Evolutionary conservation across 2,888 invertebrate species (phyloP), one percentile per base, ranked within the genome.

Genomic region (Entomobrya multifasciata): DNA sequence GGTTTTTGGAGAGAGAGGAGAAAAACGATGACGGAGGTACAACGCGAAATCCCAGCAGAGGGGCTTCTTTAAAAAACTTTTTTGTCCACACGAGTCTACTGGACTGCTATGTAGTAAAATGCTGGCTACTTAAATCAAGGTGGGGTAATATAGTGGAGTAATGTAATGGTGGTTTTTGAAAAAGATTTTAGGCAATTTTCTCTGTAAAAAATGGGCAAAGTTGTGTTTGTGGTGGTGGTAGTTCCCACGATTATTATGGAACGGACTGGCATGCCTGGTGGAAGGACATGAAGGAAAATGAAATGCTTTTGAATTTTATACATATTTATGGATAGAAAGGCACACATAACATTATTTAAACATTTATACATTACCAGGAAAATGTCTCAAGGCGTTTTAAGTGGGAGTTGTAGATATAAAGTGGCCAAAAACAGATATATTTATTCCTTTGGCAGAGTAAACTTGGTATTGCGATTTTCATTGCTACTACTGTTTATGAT

Each of bases 171-270:
- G 72, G 72, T 74, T 74, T 74, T 52, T 52, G 52, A 57, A 81
- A 81, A 60, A 49, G 47, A 62, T 78, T 74, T 49, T 67, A 65
- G n/a, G 77, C 65, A 77, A 77, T 77, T 77, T 84, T 25, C 10
- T 25, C 30, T 55, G 65, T 70, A 78, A 84, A 70, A 84, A 84
- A 84, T 84, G 84, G 77, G 36, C 77, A 84, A 84, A 84, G 84
- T 84, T 84, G 36, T 60, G 41, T 60, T 41, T 74, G 36, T 22
- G 80, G 70, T 57, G 82, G 49, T 47, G 47, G 70, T 49, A 49
- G 74, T 83, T 83, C 83, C 74, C 83, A 83, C 83, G 76, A 74
- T 67, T 67, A 17, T 41, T 10, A 17, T 36, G 30, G n/a, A n/a
- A n/a, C n/a, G n/a, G n/a, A 8, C 44, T 44, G 5, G 44, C 44